Percentiles rank a stretch among this genome's conserved stretches.
Evolutionary conservation across 2,888 invertebrate species (phyloP).

Genomic region (Carterocephalus palaemon): DNA sequence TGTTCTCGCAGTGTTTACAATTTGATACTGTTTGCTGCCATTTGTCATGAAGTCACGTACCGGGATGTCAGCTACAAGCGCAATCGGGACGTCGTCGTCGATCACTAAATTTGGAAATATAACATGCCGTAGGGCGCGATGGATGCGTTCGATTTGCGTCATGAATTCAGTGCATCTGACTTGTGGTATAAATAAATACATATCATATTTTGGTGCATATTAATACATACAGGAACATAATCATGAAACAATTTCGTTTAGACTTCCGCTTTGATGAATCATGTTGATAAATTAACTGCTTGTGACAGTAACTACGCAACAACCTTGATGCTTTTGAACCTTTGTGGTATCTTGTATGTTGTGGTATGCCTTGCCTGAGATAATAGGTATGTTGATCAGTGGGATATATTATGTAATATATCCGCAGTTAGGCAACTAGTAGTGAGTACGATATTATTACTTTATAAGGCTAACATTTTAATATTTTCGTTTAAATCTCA

Average conservation of each 20-base stretch:
- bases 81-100: background rate
- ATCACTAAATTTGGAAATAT: slow-evolving; percentile 41
- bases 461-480: no score
- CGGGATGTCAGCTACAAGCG: slow-evolving; percentile 2
- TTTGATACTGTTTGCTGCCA: slow-evolving; percentile 1
- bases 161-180: slow-evolving; percentile 51
- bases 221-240: background rate
- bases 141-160: slow-evolving; percentile 53
- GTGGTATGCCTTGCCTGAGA: no score
- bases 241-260: slow-evolving; percentile 2
- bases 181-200: no score
- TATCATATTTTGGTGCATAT: no score
- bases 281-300: background rate
- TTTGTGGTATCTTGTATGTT: no score
- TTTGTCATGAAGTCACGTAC: slow-evolving; percentile 13
- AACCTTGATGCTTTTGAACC: no score
- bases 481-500: no score
- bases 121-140: slow-evolving; percentile 41
- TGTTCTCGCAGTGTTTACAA: slow-evolving; percentile 6
- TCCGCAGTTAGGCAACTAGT: no score
- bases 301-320: no score
- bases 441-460: no score
- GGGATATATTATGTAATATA: background rate
- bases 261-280: slow-evolving; percentile 10
- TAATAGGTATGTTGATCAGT: background rate